Percentiles rank a stretch among this genome's conserved stretches.
phyloP scores from a whole-genome alignment of 2,888 invertebrate species.

The Nomada goodeniana region DNA sequence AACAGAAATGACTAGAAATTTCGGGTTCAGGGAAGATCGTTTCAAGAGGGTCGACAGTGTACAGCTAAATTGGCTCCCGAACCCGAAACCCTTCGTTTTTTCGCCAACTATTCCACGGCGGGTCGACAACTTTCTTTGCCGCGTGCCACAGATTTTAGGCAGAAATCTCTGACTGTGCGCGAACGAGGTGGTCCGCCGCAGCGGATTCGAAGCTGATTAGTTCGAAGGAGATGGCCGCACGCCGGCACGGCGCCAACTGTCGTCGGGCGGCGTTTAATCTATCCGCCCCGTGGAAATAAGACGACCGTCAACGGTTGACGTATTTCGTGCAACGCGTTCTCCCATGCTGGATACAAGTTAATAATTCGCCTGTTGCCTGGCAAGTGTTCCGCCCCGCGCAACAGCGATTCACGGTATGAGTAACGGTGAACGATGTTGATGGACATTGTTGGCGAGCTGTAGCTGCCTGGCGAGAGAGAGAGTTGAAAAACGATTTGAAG shows the following conservation, averaged over 20 bases:
- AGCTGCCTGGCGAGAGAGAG: constrained; percentile 5
- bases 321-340: constrained; percentile 1
- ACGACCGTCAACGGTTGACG: constrained; percentile 15
- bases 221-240: constrained; percentile 34
- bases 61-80: constrained; percentile 44
- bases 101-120: constrained; percentile 41
- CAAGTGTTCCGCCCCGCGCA: neutral
- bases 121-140: constrained; percentile 71
- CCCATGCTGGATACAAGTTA: constrained; percentile 14
- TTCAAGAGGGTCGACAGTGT: constrained; percentile 2
- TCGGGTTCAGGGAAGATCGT: constrained; percentile 5
- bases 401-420: neutral
- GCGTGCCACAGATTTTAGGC: constrained; percentile 70
- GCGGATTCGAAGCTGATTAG: constrained; percentile 44
- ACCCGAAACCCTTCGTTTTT: constrained; percentile 27
- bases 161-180: constrained; percentile 53
- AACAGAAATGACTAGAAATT: constrained; percentile 28
- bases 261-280: constrained; percentile 17
- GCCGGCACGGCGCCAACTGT: constrained; percentile 54
- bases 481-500: neutral
- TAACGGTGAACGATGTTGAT: neutral
- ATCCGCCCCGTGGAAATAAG: constrained; percentile 19
- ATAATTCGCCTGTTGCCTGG: constrained; percentile 14
- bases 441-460: constrained; percentile 11
- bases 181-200: constrained; percentile 68